Evolutionary conservation across 2,888 invertebrate genomes (phyloP), one percentile per base, ranked within the genome.

Genomic region (Schizotus pectinicornis): DNA sequence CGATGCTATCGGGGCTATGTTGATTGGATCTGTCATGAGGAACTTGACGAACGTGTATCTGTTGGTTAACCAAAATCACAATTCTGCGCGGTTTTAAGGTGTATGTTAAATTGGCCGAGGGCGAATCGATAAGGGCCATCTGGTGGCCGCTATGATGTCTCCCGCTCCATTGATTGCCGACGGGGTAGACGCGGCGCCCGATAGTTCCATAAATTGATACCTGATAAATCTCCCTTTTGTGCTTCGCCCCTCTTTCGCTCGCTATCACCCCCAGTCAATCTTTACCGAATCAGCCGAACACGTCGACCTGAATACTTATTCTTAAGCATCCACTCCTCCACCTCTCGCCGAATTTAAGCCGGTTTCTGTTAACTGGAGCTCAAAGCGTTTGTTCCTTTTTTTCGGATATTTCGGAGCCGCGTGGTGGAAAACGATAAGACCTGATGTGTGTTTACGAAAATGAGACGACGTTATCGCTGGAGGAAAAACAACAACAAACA

Each of bases 361-460:
- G n/a, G 50, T 35, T 36, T 43, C 12, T 41, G 50, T 34, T 14
- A 33, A 39, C 9, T 41, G 35, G 31, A 30, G 43, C 43, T 51
- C 42, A 51, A 51, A 43, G 12, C 6, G 11, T 34, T 34, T 43
- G 42, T 41, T 42, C 30, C 36, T 6, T 22, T n/a, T 12, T 42
- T 50, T 52, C 31, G n/a, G 45, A 6, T 36, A 13, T 14, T 38
- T 53, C 7, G 7, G 30, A 37, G 8, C 53, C 45, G 38, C 30
- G 38, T 53, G 52, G 52, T 12, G 42, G 31, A 45, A 53, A 46
- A 37, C 32, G 53, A 53, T 53, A 53, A 53, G 53, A 53, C 45
- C 32, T 53, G 45, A 53, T 38, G n/a, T 53, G 22, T 22, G 45
- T 45, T 53, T 53, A 39, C 51, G 32, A 51, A 51, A 22, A 22